Percentiles rank a stretch among this genome's conserved stretches.
Conservation (phyloP, 2,113 vertebrate species). For the Hydrolagus affinis region DNA sequence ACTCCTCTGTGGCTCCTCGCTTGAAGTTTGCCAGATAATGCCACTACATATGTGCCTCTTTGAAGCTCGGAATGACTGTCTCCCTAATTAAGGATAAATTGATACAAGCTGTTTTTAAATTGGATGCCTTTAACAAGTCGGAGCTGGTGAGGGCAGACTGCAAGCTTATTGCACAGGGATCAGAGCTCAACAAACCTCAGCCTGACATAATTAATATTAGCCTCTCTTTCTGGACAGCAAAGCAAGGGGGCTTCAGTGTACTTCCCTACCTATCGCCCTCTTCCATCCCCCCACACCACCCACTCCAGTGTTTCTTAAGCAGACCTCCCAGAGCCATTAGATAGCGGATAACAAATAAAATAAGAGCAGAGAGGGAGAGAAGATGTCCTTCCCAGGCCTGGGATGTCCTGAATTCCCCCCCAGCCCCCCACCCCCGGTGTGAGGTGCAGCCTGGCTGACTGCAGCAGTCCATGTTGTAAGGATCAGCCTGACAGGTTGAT, state of each 20-base stretch:
- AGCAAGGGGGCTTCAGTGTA: too few species aligned
- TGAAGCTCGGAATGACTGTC: constrained; percentile 23
- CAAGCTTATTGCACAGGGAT: background rate
- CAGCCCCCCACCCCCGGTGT: background rate
- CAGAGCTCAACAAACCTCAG: background rate
- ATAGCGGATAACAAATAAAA: background rate
- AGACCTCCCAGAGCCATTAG: background rate
- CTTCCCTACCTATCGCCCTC: too few species aligned
- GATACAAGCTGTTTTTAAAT: constrained; percentile 28
- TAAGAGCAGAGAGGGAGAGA: background rate
- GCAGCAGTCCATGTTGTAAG: background rate
- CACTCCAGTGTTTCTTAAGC: background rate
- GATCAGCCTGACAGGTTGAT: background rate
- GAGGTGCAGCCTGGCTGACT: background rate
- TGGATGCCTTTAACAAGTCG: constrained; percentile 30
- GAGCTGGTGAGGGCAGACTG: background rate
- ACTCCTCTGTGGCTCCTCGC: constrained; percentile 24
- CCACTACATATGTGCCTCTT: constrained; percentile 18
- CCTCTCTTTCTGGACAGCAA: too few species aligned
- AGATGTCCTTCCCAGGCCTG: background rate
- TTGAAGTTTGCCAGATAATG: constrained; percentile 32
- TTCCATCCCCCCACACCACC: too few species aligned
- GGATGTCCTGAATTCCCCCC: too few species aligned
- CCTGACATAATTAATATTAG: constrained; percentile 10
- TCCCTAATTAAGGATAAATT: constrained; percentile 33